These are phyloP conservation scores for Amphibalanus amphitrite DNA, from an alignment of 1,140 invertebrate genomes.

Conservation along the genomic window DNA sequence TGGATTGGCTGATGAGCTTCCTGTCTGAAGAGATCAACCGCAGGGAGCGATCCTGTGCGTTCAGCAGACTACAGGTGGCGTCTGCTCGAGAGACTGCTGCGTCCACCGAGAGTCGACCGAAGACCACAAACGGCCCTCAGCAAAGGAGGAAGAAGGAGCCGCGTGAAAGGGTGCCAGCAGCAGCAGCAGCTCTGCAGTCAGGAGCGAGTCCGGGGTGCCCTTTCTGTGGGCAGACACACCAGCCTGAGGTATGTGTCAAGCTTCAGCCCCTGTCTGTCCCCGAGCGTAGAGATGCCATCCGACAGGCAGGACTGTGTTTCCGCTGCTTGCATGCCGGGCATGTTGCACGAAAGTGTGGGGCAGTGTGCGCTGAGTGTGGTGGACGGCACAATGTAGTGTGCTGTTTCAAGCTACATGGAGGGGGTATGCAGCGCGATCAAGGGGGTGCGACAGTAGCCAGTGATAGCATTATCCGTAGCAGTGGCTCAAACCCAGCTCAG, in stretches of 20 bases:
- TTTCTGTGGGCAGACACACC: background rate
- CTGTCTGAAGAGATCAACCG: background rate
- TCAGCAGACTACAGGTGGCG: background rate
- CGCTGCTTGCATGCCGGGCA: background rate
- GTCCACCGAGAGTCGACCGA: no score
- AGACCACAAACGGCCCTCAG: background rate
- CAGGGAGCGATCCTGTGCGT: background rate
- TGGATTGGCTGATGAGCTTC: background rate
- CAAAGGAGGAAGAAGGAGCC: background rate
- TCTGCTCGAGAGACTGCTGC: no score
- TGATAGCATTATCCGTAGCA: background rate
- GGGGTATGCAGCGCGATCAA: background rate
- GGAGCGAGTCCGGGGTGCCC: background rate
- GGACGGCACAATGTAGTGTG: background rate
- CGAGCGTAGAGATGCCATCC: background rate
- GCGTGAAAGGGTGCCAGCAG: background rate
- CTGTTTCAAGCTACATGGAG: background rate
- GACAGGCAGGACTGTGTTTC: background rate
- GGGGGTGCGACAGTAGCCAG: background rate
- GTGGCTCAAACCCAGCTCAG: background rate
- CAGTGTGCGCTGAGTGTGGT: background rate
- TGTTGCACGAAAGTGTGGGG: background rate
- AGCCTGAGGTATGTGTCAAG: background rate
- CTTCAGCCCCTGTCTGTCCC: background rate
- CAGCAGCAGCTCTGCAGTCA: background rate